Evolutionary conservation across 2,797 vertebrate species (phyloP), one percentile per base, ranked within the genome.

Genomic region (Malurus leucopterus): DNA sequence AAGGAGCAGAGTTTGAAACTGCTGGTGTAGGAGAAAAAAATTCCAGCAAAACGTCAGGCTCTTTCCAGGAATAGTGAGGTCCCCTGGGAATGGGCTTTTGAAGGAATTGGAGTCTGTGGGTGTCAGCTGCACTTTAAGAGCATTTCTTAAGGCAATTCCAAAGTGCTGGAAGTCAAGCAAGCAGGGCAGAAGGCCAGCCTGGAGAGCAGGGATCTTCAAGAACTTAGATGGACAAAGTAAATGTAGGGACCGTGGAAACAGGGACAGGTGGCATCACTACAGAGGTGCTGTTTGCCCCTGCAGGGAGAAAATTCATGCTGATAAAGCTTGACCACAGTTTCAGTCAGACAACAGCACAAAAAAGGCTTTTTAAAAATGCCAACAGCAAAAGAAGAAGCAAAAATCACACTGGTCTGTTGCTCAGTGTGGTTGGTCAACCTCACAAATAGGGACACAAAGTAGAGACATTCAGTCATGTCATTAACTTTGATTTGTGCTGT

Each of bases 11-110:
- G n/a, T 29, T 75, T 54, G n/a, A 51, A 73, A 29, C 4, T 13
- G 2, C 0, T 57, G 50, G 18, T 15, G 2, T 0, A 68, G 30
- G 5, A 84, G 22, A 23, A 79, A 51, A 51, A 46, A 62, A 64
- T 34, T 53, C 10, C 53, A 71, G 53, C 22, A 54, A 65, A 36
- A 76, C 29, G 29, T 40, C 44, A 46, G 65, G n/a, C 4, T 2
- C 26, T 54, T 75, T 43, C 53, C 67, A 65, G 65, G n/a, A 61
- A 27, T 1, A 46, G 12, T 13, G 43, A 65, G 27, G n/a, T 30
- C 23, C 19, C n/a, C n/a, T 14, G 16, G 41, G 30, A 62, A 76
- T 47, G 49, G 61, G 21, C 26, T n/a, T 69, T 30, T n/a, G 55
- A 20, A 62, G 49, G 58, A 58, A n/a, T 3, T 51, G 30, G 26